Percentiles rank a stretch among this genome's conserved stretches.
These are phyloP conservation scores for Poecilia velifera DNA, from an alignment of 2,797 vertebrate species.

Conservation along the genomic window DNA sequence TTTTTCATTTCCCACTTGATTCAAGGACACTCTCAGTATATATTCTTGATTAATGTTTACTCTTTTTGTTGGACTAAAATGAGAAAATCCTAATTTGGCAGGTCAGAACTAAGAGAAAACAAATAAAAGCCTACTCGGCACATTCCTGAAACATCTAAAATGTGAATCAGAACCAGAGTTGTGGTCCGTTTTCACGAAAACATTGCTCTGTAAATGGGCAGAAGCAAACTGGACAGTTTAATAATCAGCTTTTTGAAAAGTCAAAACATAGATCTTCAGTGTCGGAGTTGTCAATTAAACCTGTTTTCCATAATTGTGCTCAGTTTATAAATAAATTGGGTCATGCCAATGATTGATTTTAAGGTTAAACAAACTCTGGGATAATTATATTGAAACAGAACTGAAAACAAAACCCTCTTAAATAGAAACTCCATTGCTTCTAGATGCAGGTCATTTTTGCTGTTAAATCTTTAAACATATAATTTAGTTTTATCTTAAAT, in stretches of 20 bases:
- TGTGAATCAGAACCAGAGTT: neutral
- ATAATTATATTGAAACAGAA: no score
- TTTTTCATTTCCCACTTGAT: neutral
- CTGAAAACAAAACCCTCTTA: neutral
- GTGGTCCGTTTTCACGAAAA: neutral
- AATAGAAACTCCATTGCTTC: constrained; percentile 6
- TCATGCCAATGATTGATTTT: neutral
- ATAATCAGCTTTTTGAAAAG: neutral
- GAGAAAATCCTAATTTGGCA: neutral
- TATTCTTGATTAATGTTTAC: neutral
- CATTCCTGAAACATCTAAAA: neutral
- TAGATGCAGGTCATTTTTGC: neutral
- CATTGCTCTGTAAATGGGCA: neutral
- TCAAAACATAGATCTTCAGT: neutral
- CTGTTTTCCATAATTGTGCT: neutral
- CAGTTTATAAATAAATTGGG: neutral
- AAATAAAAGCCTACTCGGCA: neutral
- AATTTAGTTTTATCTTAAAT: neutral
- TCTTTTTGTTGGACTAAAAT: neutral
- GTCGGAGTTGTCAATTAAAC: neutral
- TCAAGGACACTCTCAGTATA: neutral
- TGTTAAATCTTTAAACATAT: neutral
- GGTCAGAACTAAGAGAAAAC: neutral
- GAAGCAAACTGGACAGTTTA: neutral
- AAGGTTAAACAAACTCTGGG: neutral